A percentile compares a stretch with the other conserved stretches of the same genome.
These are phyloP conservation scores for Drepana arcuata DNA, from an alignment of 1,140 invertebrate species.

Conservation along the genomic window DNA sequence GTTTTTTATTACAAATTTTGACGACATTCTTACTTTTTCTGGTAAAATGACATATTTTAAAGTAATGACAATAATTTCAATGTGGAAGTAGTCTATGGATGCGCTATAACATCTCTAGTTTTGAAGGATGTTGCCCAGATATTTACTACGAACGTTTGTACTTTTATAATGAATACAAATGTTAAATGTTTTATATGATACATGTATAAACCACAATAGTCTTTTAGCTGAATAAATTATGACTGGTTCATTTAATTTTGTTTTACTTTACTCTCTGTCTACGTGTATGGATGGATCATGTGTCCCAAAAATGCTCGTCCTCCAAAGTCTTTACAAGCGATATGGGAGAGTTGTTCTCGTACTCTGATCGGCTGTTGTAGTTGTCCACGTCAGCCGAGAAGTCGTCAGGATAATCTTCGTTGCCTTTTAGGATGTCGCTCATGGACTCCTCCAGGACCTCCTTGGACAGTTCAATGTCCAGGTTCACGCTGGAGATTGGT, in stretches of 20 bases:
- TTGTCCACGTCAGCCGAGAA: constrained; percentile 35
- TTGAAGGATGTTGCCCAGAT: too few species aligned
- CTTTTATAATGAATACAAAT: constrained; percentile 55
- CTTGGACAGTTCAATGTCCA: constrained; percentile 22
- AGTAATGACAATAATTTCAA: too few species aligned
- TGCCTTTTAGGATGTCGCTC: constrained; percentile 16
- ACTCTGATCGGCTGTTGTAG: constrained; percentile 36
- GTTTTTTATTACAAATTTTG: too few species aligned
- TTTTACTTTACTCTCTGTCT: constrained; percentile 39
- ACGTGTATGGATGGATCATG: too few species aligned
- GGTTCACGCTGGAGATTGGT: constrained; percentile 21
- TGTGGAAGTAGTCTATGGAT: too few species aligned
- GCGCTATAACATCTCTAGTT: too few species aligned
- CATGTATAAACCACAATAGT: constrained; percentile 40
- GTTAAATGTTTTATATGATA: constrained; percentile 47
- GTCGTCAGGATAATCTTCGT: constrained; percentile 37
- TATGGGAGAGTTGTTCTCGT: constrained; percentile 32
- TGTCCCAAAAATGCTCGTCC: constrained; percentile 54
- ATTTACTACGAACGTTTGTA: constrained; percentile 59
- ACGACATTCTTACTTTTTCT: too few species aligned
- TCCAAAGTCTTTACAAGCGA: constrained; percentile 40
- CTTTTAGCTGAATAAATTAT: constrained; percentile 52
- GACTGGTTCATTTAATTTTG: constrained; percentile 29
- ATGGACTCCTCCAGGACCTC: constrained; percentile 12
- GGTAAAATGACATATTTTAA: too few species aligned